Evolutionary conservation across 2,888 invertebrate genomes (phyloP).

Genomic region (Pseudolycoriella hygida): DNA sequence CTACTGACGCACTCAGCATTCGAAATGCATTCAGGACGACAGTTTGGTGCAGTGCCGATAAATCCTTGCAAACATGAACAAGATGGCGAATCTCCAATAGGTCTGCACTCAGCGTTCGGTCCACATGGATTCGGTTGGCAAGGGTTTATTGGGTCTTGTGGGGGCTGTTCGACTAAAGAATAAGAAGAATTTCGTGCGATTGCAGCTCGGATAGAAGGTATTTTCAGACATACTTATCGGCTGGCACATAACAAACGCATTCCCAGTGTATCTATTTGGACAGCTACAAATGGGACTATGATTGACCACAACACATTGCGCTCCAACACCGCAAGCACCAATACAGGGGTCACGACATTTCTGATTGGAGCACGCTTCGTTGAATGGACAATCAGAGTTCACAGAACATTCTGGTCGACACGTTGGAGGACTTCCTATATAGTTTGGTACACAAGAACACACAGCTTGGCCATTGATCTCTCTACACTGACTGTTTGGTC

Average conservation of each 20-base stretch:
- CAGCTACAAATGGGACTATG: conserved; percentile 49
- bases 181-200: conserved; percentile 35
- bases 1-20: conserved; percentile 65
- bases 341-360: conserved; percentile 60
- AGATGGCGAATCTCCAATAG: conserved; percentile 51
- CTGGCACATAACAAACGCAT: conserved; percentile 41
- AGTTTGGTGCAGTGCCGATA: conserved; percentile 60
- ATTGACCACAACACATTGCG: conserved; percentile 47
- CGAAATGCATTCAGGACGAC: conserved; percentile 62
- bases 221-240: conserved; percentile 24
- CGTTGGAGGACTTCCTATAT: conserved; percentile 53
- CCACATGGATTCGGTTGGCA: conserved; percentile 74
- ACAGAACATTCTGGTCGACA: conserved; percentile 65
- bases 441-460: conserved; percentile 40
- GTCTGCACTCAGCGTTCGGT: conserved; percentile 62
- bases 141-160: conserved; percentile 30
- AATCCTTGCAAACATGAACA: conserved; percentile 63
- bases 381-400: conserved; percentile 50
- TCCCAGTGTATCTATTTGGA: conserved; percentile 34
- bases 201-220: neutral
- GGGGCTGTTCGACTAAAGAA: conserved; percentile 23
- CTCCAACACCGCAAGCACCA: conserved; percentile 54
- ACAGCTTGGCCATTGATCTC: conserved; percentile 45
- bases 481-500: conserved; percentile 43
- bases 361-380: conserved; percentile 49